phyloP scores from a whole-genome alignment of 2,888 invertebrate genomes.

The Drosophila kanekoi region DNA sequence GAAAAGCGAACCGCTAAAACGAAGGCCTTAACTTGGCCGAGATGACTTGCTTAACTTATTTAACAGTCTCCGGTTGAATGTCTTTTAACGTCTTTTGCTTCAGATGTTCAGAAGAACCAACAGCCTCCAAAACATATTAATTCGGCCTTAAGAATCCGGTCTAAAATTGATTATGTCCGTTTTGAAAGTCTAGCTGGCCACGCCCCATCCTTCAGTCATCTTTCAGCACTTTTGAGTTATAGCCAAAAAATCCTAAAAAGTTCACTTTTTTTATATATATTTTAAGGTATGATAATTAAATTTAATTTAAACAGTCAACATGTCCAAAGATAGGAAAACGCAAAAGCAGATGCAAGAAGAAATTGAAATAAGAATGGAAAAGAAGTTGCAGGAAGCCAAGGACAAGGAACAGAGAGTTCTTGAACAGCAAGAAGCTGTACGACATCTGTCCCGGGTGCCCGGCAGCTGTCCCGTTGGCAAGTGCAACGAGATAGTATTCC shows the following conservation, averaged over 20 bases:
- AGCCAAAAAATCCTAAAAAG: background rate
- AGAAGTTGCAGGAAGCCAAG: conserved; percentile 28
- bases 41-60: conserved; percentile 13
- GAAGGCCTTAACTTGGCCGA: conserved; percentile 9
- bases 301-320: conserved; percentile 20
- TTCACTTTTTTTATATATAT: background rate
- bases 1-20: conserved; percentile 16
- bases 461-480: conserved; percentile 39
- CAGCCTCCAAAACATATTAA: too few species aligned
- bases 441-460: conserved; percentile 26
- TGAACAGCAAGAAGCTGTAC: background rate
- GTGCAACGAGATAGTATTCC: conserved; percentile 50
- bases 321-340: conserved; percentile 7
- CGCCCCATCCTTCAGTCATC: background rate
- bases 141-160: background rate
- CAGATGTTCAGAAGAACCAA: too few species aligned
- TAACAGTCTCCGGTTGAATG: too few species aligned
- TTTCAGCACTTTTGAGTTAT: too few species aligned
- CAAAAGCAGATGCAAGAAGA: conserved; percentile 11
- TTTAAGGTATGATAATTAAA: conserved; percentile 3
- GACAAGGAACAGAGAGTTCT: conserved; percentile 1
- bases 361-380: conserved; percentile 31
- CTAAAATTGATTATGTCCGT: too few species aligned
- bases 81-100: too few species aligned
- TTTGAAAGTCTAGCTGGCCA: background rate